Percentiles rank a stretch among this genome's conserved stretches.
Evolutionary conservation across 2,888 invertebrate species (phyloP).

Genomic region (Spilosoma lubricipeda): DNA sequence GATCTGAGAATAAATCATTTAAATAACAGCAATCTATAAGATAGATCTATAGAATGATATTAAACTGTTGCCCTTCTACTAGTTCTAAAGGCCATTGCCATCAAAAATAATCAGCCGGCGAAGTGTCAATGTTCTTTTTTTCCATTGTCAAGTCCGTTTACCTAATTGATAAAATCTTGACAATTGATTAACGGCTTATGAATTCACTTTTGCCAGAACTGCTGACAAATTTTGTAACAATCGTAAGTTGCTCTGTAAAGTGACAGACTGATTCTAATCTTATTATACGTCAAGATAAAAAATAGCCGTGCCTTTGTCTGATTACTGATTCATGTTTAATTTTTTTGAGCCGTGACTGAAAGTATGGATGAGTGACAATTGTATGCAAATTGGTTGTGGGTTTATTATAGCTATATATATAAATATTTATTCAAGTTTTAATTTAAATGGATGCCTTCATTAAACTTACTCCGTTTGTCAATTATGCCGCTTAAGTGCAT

Average conservation of each 20-base stretch:
- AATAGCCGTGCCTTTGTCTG: slow-evolving; percentile 30
- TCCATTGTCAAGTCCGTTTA: slow-evolving; percentile 52
- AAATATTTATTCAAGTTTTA: slow-evolving; percentile 1
- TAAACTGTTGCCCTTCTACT: slow-evolving; percentile 25
- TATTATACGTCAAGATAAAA: slow-evolving; percentile 34
- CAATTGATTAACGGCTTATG: slow-evolving; percentile 53
- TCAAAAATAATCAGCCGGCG: slow-evolving; percentile 30
- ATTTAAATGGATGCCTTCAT: background rate
- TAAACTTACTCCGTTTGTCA: background rate
- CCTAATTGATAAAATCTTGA: slow-evolving; percentile 55
- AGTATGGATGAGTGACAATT: background rate
- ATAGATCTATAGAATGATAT: background rate
- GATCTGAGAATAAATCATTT: background rate
- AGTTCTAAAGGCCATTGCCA: slow-evolving; percentile 42
- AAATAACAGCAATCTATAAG: background rate
- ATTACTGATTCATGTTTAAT: slow-evolving; percentile 21
- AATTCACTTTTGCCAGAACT: slow-evolving; percentile 48
- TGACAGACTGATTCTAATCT: slow-evolving; percentile 47
- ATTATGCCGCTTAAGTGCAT: background rate
- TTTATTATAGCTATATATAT: slow-evolving; percentile 1
- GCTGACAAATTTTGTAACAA: slow-evolving; percentile 55
- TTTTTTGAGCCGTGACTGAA: slow-evolving; percentile 16
- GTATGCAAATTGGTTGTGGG: slow-evolving; percentile 11
- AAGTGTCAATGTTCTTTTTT: slow-evolving; percentile 46
- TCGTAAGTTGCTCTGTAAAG: slow-evolving; percentile 41